Evolutionary conservation across 2,888 invertebrate genomes (phyloP), one percentile per base, ranked within the genome.

Genomic region (Colletes collaris): DNA sequence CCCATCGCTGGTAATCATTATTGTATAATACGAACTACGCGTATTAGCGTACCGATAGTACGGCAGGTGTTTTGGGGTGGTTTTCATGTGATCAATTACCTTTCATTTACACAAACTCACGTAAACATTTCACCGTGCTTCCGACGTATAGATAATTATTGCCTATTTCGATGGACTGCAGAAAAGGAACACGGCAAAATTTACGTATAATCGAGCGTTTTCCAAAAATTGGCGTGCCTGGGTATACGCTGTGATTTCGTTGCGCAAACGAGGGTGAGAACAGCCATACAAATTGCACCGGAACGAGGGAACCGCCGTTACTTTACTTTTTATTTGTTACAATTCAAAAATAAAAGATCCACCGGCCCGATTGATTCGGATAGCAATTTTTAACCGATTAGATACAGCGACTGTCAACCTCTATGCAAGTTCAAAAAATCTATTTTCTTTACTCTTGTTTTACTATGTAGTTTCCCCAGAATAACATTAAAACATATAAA

Each of bases 11-110:
- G 19, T 6, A 52, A 52, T 79, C 76, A 79, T 62, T 76, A 58
- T 59, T 79, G 72, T 74, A 87, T 83, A 37, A 69, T 68, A 67
- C 46, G 60, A 71, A 60, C 71, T 63, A 70, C 59, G 62, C 27
- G 27, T 27, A 27, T 80, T 60, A 56, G 64, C 35, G 68, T 46
- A 40, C 35, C 49, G 56, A 16, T 27, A 44, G 37, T 13, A 62
- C 27, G 46, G 64, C 77, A 83, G 77, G 69, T 80, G 81, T 66
- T 70, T 40, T 71, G 52, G 64, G 52, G 52, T 60, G 58, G 74
- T 53, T 27, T 71, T 56, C 63, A 52, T 66, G 60, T 60, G 69
- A 55, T 55, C 40, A 56, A 13, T 16, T 58, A 64, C 59, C 71
- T 70, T 55, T 60, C 49, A 66, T 53, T 78, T 77, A 44, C 27